Evolutionary conservation across 2,888 invertebrate genomes (phyloP), one percentile per base, ranked within the genome.

Genomic region (Ctenicera cuprea): DNA sequence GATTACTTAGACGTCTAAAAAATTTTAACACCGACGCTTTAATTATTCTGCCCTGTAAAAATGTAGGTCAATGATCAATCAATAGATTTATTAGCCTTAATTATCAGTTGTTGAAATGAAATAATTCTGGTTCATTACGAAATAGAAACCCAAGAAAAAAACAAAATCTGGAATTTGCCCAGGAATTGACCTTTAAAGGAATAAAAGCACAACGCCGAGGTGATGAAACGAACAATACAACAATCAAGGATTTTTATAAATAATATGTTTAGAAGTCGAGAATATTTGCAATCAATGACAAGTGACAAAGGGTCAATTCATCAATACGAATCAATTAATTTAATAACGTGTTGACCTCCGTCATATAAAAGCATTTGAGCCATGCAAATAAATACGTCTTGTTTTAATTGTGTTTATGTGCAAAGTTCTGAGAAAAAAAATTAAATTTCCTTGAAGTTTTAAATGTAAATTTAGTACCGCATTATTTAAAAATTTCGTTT

Each of bases 281-380:
- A 45, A 69, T 61, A 68, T 68, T 69, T 73, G 64, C 68, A 64
- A 64, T 68, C 57, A 68, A 68, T 68, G 48, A 68, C 54, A 59
- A 73, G 67, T 54, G 38, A 26, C 72, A 62, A 63, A 33, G 67
- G 72, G 72, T 73, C 67, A 73, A 69, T 66, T 68, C 48, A 30
- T 73, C 30, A 57, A 73, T 68, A 64, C 72, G 57, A 73, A 68
- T 73, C 68, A 73, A 73, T 73, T 69, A 73, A 73, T 73, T 68
- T 73, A 68, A 68, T 73, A 68, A 68, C 68, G 33, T 50, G 73
- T 69, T 63, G 73, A 69, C 73, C 73, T 73, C 68, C 52, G 45
- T 67, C 54, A 67, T 54, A 61, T 59, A 65, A 65, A 48, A 50
- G 61, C 71, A 37, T 37, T 43, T 33, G n/a, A 48, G 16, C 5